Evolutionary conservation across 2,113 vertebrate species (phyloP), one percentile per base, ranked within the genome.

Genomic region (Gorsachius goisagi): DNA sequence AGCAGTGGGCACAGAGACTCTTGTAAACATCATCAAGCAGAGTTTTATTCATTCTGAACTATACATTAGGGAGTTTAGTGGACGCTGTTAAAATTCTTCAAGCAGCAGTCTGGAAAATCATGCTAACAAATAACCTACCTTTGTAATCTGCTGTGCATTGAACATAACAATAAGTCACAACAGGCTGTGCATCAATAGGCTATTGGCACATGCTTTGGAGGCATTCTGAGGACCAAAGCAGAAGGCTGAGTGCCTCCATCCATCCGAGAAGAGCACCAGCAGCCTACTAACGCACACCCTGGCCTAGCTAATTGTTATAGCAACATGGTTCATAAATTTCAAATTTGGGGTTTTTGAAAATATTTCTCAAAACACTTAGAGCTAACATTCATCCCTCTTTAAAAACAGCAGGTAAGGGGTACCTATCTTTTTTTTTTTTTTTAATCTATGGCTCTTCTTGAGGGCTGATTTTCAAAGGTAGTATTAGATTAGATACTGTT

Each of bases 31-130:
- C 96, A 96, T 96, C 93, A 97, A 95, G 83, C 52, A 92, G 81
- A 91, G 86, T 95, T 97, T 96, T 96, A 97, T 95, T 96, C 82
- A 72, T 97, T 96, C 83, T 76, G 58, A 97, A 97, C 95, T 94
- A 78, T 30, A 63, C 88, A 94, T 95, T 30, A 79, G 93, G 95
- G 97, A 97, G 53, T 74, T 68, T 49, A 90, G 68, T 90, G 92
- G 97, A 96, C 11, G 15, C 67, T 88, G 86, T 87, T 97, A 95
- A 96, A 94, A 97, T 95, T 80, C 83, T 93, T 97, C 90, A 96
- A 95, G 67, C 88, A 97, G 66, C 63, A 56, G 94, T n/a, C 56
- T 62, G 71, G 91, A 95, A 97, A 98, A 95, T 67, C 83, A 75
- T 26, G 33, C 94, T 97, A 96, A 95, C 90, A 96, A 97, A 88